A percentile compares a stretch with the other conserved stretches of the same genome.
Evolutionary conservation across 2,888 invertebrate species (phyloP).

Genomic region (Troides oblongomaculatus): DNA sequence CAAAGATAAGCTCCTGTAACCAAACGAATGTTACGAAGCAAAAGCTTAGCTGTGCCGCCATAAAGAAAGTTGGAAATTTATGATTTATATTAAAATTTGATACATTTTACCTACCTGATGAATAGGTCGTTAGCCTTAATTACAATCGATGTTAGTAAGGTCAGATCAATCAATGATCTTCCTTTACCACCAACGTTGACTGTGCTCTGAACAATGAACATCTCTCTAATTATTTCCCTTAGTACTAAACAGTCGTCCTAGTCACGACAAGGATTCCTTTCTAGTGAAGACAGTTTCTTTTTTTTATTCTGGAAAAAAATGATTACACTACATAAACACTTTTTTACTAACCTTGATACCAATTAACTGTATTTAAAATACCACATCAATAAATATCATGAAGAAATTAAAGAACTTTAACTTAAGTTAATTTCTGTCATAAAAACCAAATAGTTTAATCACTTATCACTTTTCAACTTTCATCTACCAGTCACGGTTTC

Average conservation of each 20-base stretch:
- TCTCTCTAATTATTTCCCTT: constrained; percentile 20
- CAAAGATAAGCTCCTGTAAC: too few relatives aligned
- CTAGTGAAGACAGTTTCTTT: background rate
- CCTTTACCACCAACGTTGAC: constrained; percentile 11
- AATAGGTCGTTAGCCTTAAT: background rate
- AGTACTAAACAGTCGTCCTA: constrained; percentile 6
- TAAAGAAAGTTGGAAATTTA: background rate
- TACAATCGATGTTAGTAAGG: background rate
- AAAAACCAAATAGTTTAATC: background rate
- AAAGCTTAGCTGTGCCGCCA: too few relatives aligned
- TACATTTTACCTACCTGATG: background rate
- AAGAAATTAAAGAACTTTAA: background rate
- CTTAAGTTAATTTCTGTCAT: background rate
- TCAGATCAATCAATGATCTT: constrained; percentile 22
- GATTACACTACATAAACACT: background rate
- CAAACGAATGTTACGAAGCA: too few relatives aligned
- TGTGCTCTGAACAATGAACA: constrained; percentile 17
- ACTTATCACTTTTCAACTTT: background rate
- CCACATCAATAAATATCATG: background rate
- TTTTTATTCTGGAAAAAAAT: background rate
- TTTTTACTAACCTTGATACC: background rate
- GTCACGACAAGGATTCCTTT: constrained; percentile 15
- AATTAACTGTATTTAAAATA: background rate
- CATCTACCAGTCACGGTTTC: background rate
- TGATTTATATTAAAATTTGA: background rate